Percentiles rank a stretch among this genome's conserved stretches.
Conservation (phyloP, 2,113 vertebrate genomes). For the Oxygymnocypris stewartii region DNA sequence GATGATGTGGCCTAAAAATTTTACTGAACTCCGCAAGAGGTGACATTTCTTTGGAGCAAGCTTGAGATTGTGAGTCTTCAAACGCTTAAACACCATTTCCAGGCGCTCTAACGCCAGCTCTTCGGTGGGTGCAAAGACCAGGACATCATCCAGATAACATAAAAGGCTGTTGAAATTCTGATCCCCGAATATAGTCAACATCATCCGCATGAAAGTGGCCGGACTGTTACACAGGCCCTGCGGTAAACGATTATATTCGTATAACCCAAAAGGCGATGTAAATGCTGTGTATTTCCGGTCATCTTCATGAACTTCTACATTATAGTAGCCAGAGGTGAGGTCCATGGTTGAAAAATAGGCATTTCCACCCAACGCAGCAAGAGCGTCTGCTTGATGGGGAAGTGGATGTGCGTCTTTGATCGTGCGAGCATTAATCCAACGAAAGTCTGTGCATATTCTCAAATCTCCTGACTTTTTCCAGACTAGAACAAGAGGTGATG, state of each 20-base stretch:
- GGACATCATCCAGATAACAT: not conserved
- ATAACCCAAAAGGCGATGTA: slow-evolving; percentile 19
- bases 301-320: slow-evolving; percentile 44
- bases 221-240: no score
- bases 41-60: not conserved
- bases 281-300: slow-evolving; percentile 40
- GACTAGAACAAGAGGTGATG: no score
- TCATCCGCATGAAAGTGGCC: no score
- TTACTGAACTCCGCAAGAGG: no score
- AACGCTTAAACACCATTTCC: not conserved
- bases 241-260: not conserved
- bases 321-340: slow-evolving; percentile 34
- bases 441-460: no score
- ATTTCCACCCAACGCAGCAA: slow-evolving; percentile 45
- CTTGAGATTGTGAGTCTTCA: not conserved
- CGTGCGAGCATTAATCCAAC: slow-evolving; percentile 39
- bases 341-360: not conserved
- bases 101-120: not conserved
- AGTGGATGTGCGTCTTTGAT: slow-evolving; percentile 18
- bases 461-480: no score
- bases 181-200: no score
- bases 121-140: not conserved
- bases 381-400: slow-evolving; percentile 32
- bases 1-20: no score
- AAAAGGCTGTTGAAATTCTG: not conserved